Conservation (phyloP, 2,113 vertebrate genomes). For the Leptodactylus fuscus region DNA sequence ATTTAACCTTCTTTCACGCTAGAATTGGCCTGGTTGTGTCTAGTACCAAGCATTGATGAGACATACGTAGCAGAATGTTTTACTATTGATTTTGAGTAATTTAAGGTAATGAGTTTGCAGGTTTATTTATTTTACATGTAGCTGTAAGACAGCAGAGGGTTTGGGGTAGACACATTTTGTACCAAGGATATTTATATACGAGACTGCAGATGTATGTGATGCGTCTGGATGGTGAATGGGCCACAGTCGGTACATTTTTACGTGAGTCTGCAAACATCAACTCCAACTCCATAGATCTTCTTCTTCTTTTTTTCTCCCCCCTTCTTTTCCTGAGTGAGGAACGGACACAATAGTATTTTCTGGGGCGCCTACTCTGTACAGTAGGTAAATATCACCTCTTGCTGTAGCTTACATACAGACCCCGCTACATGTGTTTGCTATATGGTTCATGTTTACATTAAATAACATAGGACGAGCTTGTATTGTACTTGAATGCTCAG, state of each 20-base stretch:
- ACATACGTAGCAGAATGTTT: slow-evolving; percentile 59
- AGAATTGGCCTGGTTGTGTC: background rate
- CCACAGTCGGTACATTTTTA: slow-evolving; percentile 7
- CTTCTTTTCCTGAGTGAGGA: slow-evolving; percentile 3
- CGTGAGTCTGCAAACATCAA: slow-evolving; percentile 48
- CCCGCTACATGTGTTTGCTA: slow-evolving; percentile 65
- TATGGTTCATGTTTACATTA: slow-evolving; percentile 82
- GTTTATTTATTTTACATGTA: slow-evolving; percentile 66
- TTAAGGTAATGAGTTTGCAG: slow-evolving; percentile 59
- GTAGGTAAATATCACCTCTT: slow-evolving; percentile 68
- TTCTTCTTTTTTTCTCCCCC: background rate
- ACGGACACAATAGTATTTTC: slow-evolving; percentile 59
- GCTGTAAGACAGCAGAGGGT: slow-evolving; percentile 26
- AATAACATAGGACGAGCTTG: slow-evolving; percentile 76
- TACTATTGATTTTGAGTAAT: slow-evolving; percentile 65
- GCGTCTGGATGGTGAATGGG: slow-evolving; percentile 41
- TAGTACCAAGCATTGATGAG: slow-evolving; percentile 37
- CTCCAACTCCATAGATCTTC: slow-evolving; percentile 45
- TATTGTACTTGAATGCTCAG: slow-evolving; percentile 81
- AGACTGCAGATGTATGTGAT: slow-evolving; percentile 44
- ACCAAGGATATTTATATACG: slow-evolving; percentile 49
- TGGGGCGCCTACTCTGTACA: slow-evolving; percentile 67
- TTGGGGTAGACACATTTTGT: slow-evolving; percentile 65
- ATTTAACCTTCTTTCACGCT: slow-evolving; percentile 48
- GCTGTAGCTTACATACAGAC: slow-evolving; percentile 70